phyloP scores from a whole-genome alignment of 2,888 invertebrate genomes.

The Anaspis maculata region DNA sequence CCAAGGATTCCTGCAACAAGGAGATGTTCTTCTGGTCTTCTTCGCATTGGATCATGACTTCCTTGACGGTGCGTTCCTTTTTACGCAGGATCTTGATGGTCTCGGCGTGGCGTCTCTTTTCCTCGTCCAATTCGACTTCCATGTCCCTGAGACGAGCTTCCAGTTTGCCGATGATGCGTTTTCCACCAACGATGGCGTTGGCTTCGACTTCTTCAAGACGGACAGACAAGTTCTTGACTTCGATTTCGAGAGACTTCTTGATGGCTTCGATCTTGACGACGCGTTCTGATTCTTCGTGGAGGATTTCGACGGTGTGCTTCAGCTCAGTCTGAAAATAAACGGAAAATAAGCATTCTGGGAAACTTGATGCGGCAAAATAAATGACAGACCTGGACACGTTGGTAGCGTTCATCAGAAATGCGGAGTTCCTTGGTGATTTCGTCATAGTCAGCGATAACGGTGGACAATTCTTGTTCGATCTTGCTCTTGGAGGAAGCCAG shows the following conservation, averaged over 20 bases:
- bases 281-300: constrained; percentile 95
- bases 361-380: too few species aligned
- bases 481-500: constrained; percentile 89
- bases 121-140: constrained; percentile 91
- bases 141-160: constrained; percentile 91
- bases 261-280: constrained; percentile 95
- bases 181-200: constrained; percentile 93
- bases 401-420: constrained; percentile 89
- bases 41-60: constrained; percentile 89
- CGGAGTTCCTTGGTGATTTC: constrained; percentile 94
- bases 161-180: constrained; percentile 94
- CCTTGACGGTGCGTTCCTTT: constrained; percentile 95
- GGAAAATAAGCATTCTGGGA: not conserved
- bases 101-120: constrained; percentile 94
- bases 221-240: constrained; percentile 90
- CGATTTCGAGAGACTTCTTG: constrained; percentile 95
- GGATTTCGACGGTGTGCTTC: constrained; percentile 86
- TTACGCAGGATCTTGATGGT: constrained; percentile 96
- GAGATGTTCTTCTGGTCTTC: constrained; percentile 95
- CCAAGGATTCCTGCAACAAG: constrained; percentile 83
- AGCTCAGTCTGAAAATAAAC: constrained; percentile 61
- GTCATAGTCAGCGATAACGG: constrained; percentile 92
- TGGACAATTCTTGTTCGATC: constrained; percentile 87
- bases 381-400: constrained; percentile 72
- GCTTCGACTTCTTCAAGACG: constrained; percentile 95